Percentiles rank a stretch among this genome's conserved stretches.
phyloP scores from a whole-genome alignment of 1,140 invertebrate genomes.

The Aphelenchoides besseyi region DNA sequence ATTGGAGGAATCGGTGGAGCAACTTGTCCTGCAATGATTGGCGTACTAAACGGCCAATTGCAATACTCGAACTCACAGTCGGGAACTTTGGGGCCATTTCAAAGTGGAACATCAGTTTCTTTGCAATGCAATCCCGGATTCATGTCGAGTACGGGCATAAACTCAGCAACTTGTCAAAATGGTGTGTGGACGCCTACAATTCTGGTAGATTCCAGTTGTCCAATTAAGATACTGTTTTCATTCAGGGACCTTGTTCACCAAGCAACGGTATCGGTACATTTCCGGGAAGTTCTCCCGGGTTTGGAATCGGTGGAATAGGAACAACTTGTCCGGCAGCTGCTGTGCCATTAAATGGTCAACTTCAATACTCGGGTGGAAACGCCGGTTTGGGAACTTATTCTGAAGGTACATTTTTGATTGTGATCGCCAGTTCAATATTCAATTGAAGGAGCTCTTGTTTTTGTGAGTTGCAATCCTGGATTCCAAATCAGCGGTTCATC shows the following conservation, averaged over 20 bases:
- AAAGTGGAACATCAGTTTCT: constrained; percentile 19
- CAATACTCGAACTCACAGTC: constrained; percentile 15
- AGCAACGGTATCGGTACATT: constrained; percentile 6
- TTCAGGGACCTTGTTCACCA: constrained; percentile 11
- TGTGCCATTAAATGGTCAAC: constrained; percentile 23
- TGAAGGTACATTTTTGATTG: too few relatives aligned
- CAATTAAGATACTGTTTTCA: too few relatives aligned
- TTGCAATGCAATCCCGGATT: constrained; percentile 18
- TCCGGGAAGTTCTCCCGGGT: constrained; percentile 15
- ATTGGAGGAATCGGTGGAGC: constrained; percentile 15
- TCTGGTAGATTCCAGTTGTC: too few relatives aligned
- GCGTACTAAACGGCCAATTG: constrained; percentile 14
- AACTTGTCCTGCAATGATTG: constrained; percentile 23
- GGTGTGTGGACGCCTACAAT: constrained; percentile 18
- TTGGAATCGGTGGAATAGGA: constrained; percentile 5
- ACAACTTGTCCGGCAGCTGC: constrained; percentile 10
- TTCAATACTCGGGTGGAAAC: constrained; percentile 20
- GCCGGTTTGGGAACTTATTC: constrained; percentile 10
- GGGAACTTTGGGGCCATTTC: constrained; percentile 18
- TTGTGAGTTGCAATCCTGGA: constrained; percentile 22
- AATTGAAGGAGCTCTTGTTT: not conserved
- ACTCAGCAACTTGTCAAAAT: constrained; percentile 12
- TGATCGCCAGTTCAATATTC: not conserved
- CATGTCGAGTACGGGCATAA: constrained; percentile 7
- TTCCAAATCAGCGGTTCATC: not conserved